Evolutionary conservation across 2,113 vertebrate genomes (phyloP), one percentile per base, ranked within the genome.

Genomic region (Trochalopteron elliotii): DNA sequence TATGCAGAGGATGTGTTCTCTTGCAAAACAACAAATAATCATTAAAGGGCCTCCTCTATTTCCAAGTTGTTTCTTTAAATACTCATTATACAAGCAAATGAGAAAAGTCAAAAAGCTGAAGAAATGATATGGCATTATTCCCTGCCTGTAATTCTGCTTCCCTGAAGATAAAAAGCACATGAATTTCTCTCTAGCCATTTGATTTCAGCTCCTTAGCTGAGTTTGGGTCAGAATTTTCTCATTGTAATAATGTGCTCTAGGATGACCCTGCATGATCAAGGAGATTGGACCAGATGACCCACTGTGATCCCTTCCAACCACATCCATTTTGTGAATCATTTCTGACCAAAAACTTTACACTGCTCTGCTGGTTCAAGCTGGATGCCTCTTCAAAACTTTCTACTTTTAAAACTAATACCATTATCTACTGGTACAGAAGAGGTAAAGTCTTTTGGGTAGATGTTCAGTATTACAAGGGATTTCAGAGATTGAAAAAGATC

Each of bases 1-100:
- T 88, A 92, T 89, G 93, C 93, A 95, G 89, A 94, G 81, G 67
- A 96, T 82, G 63, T 42, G 74, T 69, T 95, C 91, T 83, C 64
- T 50, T 76, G 49, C 57, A 93, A 80, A n/a, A n/a, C n/a, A 92
- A 93, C 64, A 92, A 93, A 95, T 79, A 91, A 91, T 85, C 84
- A 92, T 92, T 93, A 85, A 76, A 93, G 30, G n/a, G 15, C 37
- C 44, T 89, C 53, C 57, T 84, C 57, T 82, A 78, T 76, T 94
- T 45, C 35, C 63, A 85, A 87, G 47, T 7, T 57, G 28, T 68
- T 94, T 80, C 74, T 94, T 96, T 79, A 76, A 94, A 89, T 89
- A 78, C 55, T 81, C 44, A 68, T 75, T 78, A 95, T 52, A 91
- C 70, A 91, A 87, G 81, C 70, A 87, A 82, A 93, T 61, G 30